Evolutionary conservation across 1,140 invertebrate species (phyloP).

Genomic region (Aporrectodea caliginosa): DNA sequence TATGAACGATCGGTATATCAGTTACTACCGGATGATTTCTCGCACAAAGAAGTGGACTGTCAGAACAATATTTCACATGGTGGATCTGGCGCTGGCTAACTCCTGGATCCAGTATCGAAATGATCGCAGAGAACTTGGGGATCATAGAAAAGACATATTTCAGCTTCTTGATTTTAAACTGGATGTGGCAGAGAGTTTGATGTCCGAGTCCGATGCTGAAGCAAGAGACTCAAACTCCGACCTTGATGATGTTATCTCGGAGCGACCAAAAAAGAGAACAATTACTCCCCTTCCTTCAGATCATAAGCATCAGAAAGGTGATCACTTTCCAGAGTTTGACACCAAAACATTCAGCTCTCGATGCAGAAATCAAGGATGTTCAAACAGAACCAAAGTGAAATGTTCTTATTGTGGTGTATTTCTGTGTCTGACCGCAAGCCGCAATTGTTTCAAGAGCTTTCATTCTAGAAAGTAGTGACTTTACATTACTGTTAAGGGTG

Average conservation of each 20-base stretch:
- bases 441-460: neutral
- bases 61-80: slow-evolving; percentile 35
- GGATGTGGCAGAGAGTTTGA: neutral
- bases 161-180: neutral
- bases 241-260: neutral
- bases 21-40: slow-evolving; percentile 34
- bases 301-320: neutral
- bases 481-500: no score
- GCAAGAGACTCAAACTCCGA: neutral
- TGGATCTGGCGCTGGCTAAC: slow-evolving; percentile 37
- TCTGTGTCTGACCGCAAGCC: neutral
- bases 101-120: slow-evolving; percentile 35
- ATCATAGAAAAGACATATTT: neutral
- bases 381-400: neutral
- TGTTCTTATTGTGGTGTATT: neutral
- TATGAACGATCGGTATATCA: slow-evolving; percentile 37
- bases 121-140: neutral
- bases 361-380: neutral
- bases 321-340: neutral
- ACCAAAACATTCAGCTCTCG: neutral
- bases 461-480: no score
- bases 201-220: neutral
- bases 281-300: neutral
- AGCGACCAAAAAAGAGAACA: neutral
- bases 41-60: slow-evolving; percentile 40